phyloP scores from a whole-genome alignment of 1,140 invertebrate species.

The Zaprionus kolodkinae region DNA sequence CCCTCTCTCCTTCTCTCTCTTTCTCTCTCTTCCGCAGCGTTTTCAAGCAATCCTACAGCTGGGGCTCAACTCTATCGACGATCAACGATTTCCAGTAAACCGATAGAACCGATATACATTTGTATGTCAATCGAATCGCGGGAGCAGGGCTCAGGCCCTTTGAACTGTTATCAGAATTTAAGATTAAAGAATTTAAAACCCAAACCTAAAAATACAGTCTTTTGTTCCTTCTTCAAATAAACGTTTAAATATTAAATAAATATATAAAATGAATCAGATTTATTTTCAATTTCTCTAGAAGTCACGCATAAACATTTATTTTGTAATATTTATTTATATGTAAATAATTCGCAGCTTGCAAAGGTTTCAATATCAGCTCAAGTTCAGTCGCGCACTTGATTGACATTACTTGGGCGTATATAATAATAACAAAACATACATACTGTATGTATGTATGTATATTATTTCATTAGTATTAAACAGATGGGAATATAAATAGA shows the following conservation, averaged over 20 bases:
- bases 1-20: neutral
- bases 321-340: neutral
- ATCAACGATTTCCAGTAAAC: slow-evolving; percentile 29
- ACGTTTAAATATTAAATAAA: neutral
- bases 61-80: slow-evolving; percentile 72
- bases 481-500: no score
- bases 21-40: slow-evolving; percentile 56
- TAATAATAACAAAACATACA: neutral
- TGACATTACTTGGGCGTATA: slow-evolving; percentile 21
- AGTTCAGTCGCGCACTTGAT: slow-evolving; percentile 24
- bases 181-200: neutral
- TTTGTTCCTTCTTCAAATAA: neutral
- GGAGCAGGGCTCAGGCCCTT: neutral
- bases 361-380: slow-evolving; percentile 43
- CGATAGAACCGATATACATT: neutral
- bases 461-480: neutral
- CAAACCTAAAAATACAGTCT: neutral
- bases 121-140: neutral
- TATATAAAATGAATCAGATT: neutral
- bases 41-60: slow-evolving; percentile 78
- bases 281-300: neutral
- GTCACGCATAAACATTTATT: slow-evolving; percentile 2
- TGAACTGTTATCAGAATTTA: slow-evolving; percentile 2
- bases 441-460: neutral
- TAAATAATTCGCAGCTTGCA: neutral